These are phyloP conservation scores for Ochropleura plecta DNA, from an alignment of 2,888 invertebrate species.

Conservation along the genomic window DNA sequence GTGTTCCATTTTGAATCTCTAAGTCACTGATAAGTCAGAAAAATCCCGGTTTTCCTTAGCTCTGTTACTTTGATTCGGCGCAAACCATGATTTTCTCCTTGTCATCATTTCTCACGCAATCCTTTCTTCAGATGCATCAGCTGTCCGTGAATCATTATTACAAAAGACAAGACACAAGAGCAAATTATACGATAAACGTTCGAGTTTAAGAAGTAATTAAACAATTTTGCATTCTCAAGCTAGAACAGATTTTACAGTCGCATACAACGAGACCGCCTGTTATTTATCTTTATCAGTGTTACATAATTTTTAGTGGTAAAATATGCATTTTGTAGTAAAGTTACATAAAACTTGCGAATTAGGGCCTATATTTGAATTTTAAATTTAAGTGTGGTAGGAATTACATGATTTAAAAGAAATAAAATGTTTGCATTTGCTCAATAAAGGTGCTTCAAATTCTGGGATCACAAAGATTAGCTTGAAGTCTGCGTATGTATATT, in stretches of 20 bases:
- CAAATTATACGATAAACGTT: conserved; percentile 11
- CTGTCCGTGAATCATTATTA: background rate
- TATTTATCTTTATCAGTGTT: conserved; percentile 39
- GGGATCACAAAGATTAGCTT: background rate
- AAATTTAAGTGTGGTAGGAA: conserved; percentile 13
- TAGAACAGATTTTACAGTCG: conserved; percentile 56
- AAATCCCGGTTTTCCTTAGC: background rate
- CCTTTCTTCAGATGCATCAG: background rate
- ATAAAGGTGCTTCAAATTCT: background rate
- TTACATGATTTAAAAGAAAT: conserved; percentile 26
- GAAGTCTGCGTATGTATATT: background rate
- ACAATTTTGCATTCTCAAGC: conserved; percentile 51
- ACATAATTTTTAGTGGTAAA: conserved; percentile 43
- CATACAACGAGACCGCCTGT: conserved; percentile 33
- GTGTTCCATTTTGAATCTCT: background rate
- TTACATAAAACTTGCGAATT: conserved; percentile 45
- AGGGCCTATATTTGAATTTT: conserved; percentile 28
- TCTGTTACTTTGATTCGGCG: background rate
- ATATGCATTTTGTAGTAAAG: conserved; percentile 44
- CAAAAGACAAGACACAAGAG: background rate
- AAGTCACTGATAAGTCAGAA: background rate
- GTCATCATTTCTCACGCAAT: background rate
- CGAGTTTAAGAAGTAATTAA: conserved; percentile 56
- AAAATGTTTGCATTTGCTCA: background rate
- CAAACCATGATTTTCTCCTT: background rate